phyloP scores from a whole-genome alignment of 2,113 vertebrate species.

The Strix aluco region DNA sequence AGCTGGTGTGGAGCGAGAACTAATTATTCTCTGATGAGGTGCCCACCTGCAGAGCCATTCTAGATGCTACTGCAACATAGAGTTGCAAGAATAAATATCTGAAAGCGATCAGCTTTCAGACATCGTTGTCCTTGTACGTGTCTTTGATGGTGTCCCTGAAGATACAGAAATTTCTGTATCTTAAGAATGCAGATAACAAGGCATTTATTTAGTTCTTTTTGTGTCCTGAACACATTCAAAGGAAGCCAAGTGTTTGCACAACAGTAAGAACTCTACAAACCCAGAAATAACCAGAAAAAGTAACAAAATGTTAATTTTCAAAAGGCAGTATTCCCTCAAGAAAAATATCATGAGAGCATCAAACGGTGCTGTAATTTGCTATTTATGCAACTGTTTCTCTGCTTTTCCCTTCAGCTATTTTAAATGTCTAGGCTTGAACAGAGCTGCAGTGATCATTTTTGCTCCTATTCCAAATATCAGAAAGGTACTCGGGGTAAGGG shows the following conservation, averaged over 20 bases:
- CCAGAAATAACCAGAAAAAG: not conserved
- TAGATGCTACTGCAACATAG: not conserved
- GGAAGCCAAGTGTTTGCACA: not conserved
- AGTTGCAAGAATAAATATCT: not conserved
- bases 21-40: slow-evolving; percentile 30
- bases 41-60: slow-evolving; percentile 7
- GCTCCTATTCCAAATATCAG: not conserved
- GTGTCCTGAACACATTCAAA: not conserved
- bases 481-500: not conserved
- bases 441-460: not conserved
- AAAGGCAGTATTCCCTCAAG: not conserved
- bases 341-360: not conserved
- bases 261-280: not conserved
- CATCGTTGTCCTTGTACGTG: not conserved
- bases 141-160: not conserved
- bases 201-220: not conserved
- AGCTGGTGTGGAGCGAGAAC: not conserved
- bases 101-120: not conserved
- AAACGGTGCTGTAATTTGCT: not conserved
- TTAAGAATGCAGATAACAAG: not conserved
- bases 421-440: not conserved
- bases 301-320: not conserved
- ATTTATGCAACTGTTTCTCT: not conserved
- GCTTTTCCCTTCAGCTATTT: not conserved
- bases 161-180: not conserved